Conservation (phyloP, 2,888 invertebrate genomes). For the Cataglyphis rosenhaueri region DNA sequence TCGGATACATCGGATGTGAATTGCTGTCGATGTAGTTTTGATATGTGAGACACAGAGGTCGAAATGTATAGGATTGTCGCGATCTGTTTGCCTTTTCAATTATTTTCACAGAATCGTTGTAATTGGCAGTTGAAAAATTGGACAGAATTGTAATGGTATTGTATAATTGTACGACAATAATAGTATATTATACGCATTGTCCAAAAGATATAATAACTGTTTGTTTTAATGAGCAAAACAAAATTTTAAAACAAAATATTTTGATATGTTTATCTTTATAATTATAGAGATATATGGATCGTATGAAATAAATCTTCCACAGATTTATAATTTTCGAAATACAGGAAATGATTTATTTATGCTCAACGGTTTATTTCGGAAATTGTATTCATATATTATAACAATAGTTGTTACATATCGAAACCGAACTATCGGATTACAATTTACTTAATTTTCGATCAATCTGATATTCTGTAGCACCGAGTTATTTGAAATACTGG, state of each 20-base stretch:
- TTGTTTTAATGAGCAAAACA: background rate
- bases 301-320: background rate
- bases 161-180: background rate
- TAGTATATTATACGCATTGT: background rate
- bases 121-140: background rate
- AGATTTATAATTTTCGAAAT: conserved; percentile 19
- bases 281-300: conserved; percentile 4
- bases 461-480: conserved; percentile 30
- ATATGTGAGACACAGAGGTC: background rate
- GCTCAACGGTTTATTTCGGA: conserved; percentile 17
- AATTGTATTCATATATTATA: conserved; percentile 10
- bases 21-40: background rate
- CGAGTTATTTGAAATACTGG: conserved; percentile 24
- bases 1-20: background rate
- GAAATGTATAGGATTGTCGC: background rate
- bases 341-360: conserved; percentile 14
- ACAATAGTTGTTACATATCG: background rate
- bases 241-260: background rate
- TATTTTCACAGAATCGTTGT: background rate
- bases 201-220: background rate
- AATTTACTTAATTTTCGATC: conserved; percentile 43
- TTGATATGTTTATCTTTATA: background rate
- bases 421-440: conserved; percentile 31
- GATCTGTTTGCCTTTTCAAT: background rate
- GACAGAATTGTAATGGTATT: background rate